Evolutionary conservation across 2,888 invertebrate species (phyloP), one percentile per base, ranked within the genome.

Genomic region (Morpho achilles): DNA sequence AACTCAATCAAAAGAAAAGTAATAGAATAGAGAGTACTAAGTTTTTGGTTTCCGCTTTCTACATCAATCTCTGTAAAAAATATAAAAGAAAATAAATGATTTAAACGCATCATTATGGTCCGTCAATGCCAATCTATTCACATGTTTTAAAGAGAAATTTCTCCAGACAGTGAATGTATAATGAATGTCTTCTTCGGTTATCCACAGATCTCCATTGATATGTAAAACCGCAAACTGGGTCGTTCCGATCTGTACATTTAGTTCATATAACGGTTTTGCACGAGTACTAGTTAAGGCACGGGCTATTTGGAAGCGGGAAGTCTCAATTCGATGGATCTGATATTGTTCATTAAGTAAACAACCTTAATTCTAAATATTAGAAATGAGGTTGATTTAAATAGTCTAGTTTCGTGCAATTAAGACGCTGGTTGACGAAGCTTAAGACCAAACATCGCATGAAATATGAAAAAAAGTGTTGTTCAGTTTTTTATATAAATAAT

Each of bases 201-300:
- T 71, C 68, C 69, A 67, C 67, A 60, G 59, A 70, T 68, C 67
- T 67, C 69, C 71, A 83, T 83, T 82, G 79, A 80, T 76, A 84
- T 80, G 81, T 79, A 74, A 80, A 84, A 75, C 70, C 69, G 58
- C 69, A 68, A 84, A 79, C 75, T 78, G 68, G 83, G 82, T 70
- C 80, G 77, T 76, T 77, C 75, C 76, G 69, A 75, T 69, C 70
- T 68, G 71, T 74, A 72, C 73, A 84, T 85, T 80, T 80, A 75
- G 85, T 63, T 55, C 85, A 64, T 65, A 56, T 84, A 87, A 82
- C 87, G 84, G 86, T 71, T 62, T 66, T 66, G 52, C 71, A 77
- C 78, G 79, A 72, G 65, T 47, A 50, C 32, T 32, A 32, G 32
- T 32, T 32, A 32, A 32, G 59, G 41, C 60, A 60, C 59, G 54